Percentiles rank a stretch among this genome's conserved stretches.
Evolutionary conservation across 2,797 vertebrate genomes (phyloP).

Genomic region (Molossus alvarezi): DNA sequence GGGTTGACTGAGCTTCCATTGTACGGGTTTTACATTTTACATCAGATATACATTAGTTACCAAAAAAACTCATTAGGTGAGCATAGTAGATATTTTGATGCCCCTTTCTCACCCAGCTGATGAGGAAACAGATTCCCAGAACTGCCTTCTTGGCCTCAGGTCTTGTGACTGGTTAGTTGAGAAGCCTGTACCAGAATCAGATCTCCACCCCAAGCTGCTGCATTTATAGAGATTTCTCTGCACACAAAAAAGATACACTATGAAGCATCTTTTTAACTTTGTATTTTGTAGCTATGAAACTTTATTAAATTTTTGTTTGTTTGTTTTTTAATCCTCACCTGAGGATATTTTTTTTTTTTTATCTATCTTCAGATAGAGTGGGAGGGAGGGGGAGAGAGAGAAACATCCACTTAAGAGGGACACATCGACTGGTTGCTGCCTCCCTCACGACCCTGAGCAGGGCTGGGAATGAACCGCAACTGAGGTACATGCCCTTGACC

Average conservation of each 20-base stretch:
- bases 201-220: neutral
- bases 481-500: too few species aligned
- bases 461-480: too few species aligned
- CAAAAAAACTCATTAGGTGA: neutral
- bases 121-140: neutral
- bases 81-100: slow-evolving; percentile 30
- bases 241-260: neutral
- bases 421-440: too few species aligned
- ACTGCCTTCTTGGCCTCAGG: neutral
- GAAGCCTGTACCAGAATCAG: neutral
- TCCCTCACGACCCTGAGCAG: too few species aligned
- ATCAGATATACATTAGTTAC: neutral
- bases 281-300: slow-evolving; percentile 20
- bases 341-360: too few species aligned
- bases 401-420: too few species aligned
- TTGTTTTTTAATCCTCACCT: too few species aligned
- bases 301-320: neutral
- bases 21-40: neutral
- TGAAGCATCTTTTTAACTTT: neutral
- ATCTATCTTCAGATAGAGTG: too few species aligned
- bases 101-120: neutral
- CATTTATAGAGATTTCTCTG: slow-evolving; percentile 27
- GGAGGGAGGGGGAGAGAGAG: too few species aligned
- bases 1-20: neutral
- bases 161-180: neutral